Evolutionary conservation across 2,797 vertebrate species (phyloP).

Genomic region (Acestrorhynchus altus): DNA sequence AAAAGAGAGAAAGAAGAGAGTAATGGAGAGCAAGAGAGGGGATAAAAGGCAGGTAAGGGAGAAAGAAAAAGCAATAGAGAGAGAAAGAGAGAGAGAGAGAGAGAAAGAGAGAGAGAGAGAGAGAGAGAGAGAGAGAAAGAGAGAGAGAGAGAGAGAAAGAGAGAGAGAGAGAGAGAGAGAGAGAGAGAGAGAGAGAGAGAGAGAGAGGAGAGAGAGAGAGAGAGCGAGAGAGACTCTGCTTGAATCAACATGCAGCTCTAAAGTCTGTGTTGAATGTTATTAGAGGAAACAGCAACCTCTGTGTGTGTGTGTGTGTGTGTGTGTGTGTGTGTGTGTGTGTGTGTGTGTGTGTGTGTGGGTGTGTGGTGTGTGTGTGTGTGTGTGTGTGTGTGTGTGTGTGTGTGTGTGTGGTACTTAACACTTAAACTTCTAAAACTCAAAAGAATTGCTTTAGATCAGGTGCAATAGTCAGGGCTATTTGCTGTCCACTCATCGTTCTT

Average conservation of each 20-base stretch:
- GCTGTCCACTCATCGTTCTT: too few species aligned
- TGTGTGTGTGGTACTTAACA: too few species aligned
- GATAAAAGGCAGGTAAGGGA: not conserved
- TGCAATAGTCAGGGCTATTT: too few species aligned
- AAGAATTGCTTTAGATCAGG: too few species aligned
- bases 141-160: too few species aligned
- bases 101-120: too few species aligned
- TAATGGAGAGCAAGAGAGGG: not conserved
- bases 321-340: too few species aligned
- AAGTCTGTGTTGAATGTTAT: constrained; percentile 53
- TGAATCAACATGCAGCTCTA: constrained; percentile 58
- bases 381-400: too few species aligned
- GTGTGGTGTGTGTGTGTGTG: too few species aligned
- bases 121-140: too few species aligned
- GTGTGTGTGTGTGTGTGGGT: too few species aligned
- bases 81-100: not conserved
- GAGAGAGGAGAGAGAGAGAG: not conserved
- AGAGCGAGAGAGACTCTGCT: constrained; percentile 30
- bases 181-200: constrained; percentile 27
- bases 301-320: constrained; percentile 2
- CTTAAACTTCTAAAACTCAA: too few species aligned
- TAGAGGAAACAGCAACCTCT: constrained; percentile 53
- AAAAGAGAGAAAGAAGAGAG: constrained; percentile 7
- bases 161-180: not conserved
- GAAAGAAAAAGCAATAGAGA: not conserved